Base-by-base conservation (phyloP, 2,888 invertebrate species). In the Athalia cordata region DNA sequence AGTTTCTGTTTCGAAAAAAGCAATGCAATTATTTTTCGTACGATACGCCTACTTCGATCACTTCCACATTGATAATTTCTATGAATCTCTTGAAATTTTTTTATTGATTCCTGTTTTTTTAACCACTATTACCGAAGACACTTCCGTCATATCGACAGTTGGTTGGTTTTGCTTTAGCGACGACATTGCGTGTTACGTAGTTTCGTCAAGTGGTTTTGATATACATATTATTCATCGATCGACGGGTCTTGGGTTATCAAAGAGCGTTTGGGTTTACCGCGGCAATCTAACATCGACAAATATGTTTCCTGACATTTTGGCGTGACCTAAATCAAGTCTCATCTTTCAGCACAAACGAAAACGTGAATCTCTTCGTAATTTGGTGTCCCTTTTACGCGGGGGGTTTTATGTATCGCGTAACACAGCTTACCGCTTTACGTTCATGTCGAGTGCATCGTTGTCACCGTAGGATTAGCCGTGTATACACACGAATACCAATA, bases 211-310 rank as follows among this genome's bases (percentile, higher is more conserved):
- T 49, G 13, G 11, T 67, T 29, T 29, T 29, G 1, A 29, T 29
- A 2, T 29, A 29, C 29, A 2, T 29, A 29, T 29, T 29, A 29
- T 29, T 29, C 29, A 29, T 29, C 29, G 29, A 57, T 55, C 5
- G 52, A 68, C 11, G 68, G 68, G 55, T 68, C 15, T 29, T 43
- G 65, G 47, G 65, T 45, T 57, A 68, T 57, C 78, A 13, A 77
- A 66, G 50, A 67, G 49, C 66, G 52, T 55, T 29, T 29, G 29
- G 29, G 29, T 29, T 29, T 29, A 29, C 29, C 29, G 52, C 64
- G 11, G 13, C 49, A 77, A 77, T 76, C 79, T 79, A 78, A 79
- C 80, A 66, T 72, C 80, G 82, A 83, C 77, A 81, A 81, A 83
- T 83, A 81, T 78, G 76, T 62, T 55, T 52, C 52, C 29, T 49